A percentile compares a stretch with the other conserved stretches of the same genome.
phyloP scores from a whole-genome alignment of 2,888 invertebrate species.

The Lasioglossum oenotherae region DNA sequence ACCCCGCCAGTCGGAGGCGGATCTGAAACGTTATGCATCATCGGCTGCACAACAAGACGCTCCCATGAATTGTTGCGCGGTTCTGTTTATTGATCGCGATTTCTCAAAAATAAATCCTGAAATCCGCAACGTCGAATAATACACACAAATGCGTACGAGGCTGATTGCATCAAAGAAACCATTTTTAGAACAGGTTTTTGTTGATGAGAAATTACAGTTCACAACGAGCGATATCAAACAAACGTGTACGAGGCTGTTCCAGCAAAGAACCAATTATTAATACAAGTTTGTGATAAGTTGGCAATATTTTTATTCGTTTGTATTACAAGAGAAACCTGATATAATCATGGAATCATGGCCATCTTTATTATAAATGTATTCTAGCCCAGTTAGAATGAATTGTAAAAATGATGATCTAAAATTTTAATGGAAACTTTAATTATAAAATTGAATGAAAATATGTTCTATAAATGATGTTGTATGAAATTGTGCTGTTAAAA shows the following conservation, averaged over 20 bases:
- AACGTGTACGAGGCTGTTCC: too few relatives aligned
- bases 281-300: too few relatives aligned
- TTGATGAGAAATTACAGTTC: too few relatives aligned
- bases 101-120: conserved; percentile 3
- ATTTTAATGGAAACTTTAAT: background rate
- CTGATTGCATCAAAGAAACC: background rate
- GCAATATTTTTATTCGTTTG: too few relatives aligned
- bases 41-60: conserved; percentile 61
- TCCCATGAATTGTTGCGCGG: conserved; percentile 53
- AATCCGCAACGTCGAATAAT: background rate
- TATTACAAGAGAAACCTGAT: too few relatives aligned
- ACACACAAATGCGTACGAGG: background rate
- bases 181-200: background rate
- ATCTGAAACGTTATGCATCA: conserved; percentile 70
- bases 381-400: background rate
- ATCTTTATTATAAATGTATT: too few relatives aligned
- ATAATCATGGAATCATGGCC: too few relatives aligned
- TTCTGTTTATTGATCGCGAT: conserved; percentile 65
- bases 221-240: too few relatives aligned
- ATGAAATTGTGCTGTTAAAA: background rate
- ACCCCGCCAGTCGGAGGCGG: conserved; percentile 60
- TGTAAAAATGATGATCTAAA: background rate
- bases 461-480: background rate
- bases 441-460: background rate
- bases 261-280: too few relatives aligned